Conservation (phyloP, 2,113 vertebrate genomes). For the Alosa alosa region DNA sequence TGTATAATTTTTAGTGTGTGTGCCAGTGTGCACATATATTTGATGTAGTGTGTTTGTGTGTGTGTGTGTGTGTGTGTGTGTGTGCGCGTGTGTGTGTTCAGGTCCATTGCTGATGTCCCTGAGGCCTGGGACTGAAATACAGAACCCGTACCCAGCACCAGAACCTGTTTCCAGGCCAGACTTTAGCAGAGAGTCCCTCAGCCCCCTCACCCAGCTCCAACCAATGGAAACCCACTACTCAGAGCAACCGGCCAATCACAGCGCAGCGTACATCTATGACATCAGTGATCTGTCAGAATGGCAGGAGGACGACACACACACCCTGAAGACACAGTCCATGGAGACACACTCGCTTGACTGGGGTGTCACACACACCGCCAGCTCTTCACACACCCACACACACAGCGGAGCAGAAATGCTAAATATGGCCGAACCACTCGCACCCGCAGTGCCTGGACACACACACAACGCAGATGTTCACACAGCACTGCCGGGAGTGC, state of each 20-base stretch:
- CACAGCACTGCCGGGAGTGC: not conserved
- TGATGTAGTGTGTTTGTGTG: not conserved
- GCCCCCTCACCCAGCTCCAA: not conserved
- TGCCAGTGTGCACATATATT: not conserved
- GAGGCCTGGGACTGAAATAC: constrained; percentile 67
- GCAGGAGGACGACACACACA: constrained; percentile 68
- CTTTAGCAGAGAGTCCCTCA: constrained; percentile 24
- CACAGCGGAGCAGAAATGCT: not conserved
- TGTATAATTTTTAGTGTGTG: not conserved
- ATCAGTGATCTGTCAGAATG: constrained; percentile 62
- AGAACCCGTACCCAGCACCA: constrained; percentile 60
- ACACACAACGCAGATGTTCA: constrained; percentile 45
- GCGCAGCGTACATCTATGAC: constrained; percentile 52
- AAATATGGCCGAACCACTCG: not conserved
- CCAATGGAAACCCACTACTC: constrained; percentile 39
- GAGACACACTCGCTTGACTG: not conserved
- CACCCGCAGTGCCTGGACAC: not conserved
- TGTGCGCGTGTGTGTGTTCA: constrained; percentile 32
- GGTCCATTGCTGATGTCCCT: constrained; percentile 84
- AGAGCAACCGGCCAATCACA: constrained; percentile 59
- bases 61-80: not conserved
- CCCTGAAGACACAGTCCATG: not conserved
- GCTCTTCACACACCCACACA: not conserved
- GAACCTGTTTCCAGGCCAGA: constrained; percentile 13
- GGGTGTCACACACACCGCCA: not conserved